Evolutionary conservation across 2,113 vertebrate species (phyloP).

Genomic region (Corynorhinus townsendii): DNA sequence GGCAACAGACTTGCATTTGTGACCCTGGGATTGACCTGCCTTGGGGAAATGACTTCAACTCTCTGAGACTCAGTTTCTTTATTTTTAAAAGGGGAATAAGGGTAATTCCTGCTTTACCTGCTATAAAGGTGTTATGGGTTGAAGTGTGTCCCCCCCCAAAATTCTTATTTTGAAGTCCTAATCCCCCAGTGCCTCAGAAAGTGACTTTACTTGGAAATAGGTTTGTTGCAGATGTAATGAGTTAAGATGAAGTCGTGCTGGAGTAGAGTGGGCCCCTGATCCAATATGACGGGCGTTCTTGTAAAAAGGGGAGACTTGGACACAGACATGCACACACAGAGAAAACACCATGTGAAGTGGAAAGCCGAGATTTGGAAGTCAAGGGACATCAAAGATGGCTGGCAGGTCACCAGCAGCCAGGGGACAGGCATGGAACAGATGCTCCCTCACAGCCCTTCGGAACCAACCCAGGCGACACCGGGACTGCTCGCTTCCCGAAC

Average conservation of each 20-base stretch:
- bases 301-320: background rate
- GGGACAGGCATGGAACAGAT: background rate
- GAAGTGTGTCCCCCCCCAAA: fast-evolving
- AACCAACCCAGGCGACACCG: fast-evolving
- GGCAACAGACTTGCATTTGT: background rate
- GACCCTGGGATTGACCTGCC: background rate
- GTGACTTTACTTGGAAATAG: background rate
- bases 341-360: background rate
- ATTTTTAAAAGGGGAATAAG: background rate
- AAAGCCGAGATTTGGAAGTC: background rate
- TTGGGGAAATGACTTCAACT: background rate
- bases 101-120: background rate
- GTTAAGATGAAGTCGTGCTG: background rate
- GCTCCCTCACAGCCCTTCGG: too few species aligned
- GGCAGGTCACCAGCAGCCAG: background rate
- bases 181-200: background rate
- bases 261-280: background rate
- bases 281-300: background rate
- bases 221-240: background rate
- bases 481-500: background rate
- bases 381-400: background rate
- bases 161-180: background rate
- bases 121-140: background rate
- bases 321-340: background rate
- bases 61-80: background rate